Percentiles rank a stretch among this genome's conserved stretches.
phyloP scores from a whole-genome alignment of 2,113 vertebrate species.

The Phylloscopus trochilus region DNA sequence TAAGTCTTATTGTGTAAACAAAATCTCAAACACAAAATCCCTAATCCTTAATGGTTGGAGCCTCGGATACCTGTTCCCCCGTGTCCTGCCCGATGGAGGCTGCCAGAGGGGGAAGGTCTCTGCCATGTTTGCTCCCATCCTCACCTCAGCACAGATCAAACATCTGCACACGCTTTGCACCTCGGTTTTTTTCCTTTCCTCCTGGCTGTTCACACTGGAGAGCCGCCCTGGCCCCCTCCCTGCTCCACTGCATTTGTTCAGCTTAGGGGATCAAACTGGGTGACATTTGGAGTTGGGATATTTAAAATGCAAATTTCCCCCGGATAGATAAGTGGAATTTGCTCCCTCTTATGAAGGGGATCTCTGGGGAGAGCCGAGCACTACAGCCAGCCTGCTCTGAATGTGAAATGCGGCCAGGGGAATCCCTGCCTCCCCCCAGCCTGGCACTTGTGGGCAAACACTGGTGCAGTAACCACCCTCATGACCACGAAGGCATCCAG shows the following conservation, averaged over 20 bases:
- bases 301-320: slow-evolving; percentile 63
- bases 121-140: neutral
- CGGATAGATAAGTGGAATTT: slow-evolving; percentile 46
- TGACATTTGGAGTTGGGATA: slow-evolving; percentile 56
- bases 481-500: neutral
- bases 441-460: neutral
- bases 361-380: neutral
- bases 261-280: slow-evolving; percentile 47
- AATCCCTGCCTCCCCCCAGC: neutral
- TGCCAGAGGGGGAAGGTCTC: neutral
- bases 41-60: slow-evolving; percentile 22
- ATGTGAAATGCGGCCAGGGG: neutral
- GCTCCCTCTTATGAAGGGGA: slow-evolving; percentile 42
- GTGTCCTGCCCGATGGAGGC: neutral
- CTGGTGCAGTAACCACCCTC: neutral
- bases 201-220: fast-evolving
- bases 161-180: neutral
- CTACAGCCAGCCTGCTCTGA: neutral
- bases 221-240: neutral
- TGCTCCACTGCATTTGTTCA: slow-evolving; percentile 13
- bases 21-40: slow-evolving; percentile 51
- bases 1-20: slow-evolving; percentile 63
- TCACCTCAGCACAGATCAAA: neutral
- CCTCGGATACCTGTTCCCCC: neutral
- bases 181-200: neutral